These are phyloP conservation scores for Teleogryllus occipitalis DNA, from an alignment of 1,140 invertebrate species.

Conservation along the genomic window DNA sequence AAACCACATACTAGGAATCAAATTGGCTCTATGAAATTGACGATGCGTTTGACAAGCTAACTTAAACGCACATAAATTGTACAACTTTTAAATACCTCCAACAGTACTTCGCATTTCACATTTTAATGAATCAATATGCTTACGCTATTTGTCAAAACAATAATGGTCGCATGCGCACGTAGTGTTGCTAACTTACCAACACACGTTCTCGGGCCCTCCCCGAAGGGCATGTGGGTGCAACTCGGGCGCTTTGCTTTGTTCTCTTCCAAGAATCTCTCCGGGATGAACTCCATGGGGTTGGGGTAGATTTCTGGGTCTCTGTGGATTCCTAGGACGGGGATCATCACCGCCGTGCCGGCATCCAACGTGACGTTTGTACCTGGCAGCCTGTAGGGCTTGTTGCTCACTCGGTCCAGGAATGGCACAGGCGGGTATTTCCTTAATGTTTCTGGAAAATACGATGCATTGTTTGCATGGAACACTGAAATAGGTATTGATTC, in stretches of 20 bases:
- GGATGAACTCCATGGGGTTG: conserved; percentile 53
- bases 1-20: no score
- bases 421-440: conserved; percentile 43
- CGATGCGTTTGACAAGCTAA: no score
- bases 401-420: conserved; percentile 37
- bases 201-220: conserved; percentile 37
- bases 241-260: conserved; percentile 35
- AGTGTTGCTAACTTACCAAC: conserved; percentile 36
- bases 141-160: no score
- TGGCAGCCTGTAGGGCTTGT: conserved; percentile 39
- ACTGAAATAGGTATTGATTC: no score
- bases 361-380: conserved; percentile 36
- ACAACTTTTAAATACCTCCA: no score
- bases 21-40: no score
- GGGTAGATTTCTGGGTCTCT: conserved; percentile 47
- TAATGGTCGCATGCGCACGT: no score
- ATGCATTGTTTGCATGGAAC: no score
- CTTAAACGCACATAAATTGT: no score
- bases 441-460: conserved; percentile 38
- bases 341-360: conserved; percentile 37
- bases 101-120: no score
- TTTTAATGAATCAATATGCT: no score
- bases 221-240: conserved; percentile 42
- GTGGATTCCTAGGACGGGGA: conserved; percentile 42
- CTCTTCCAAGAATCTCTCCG: conserved; percentile 50